Percentiles rank a stretch among this genome's conserved stretches.
Conservation (phyloP, 2,113 vertebrate genomes). For the Nothoprocta pentlandii region DNA sequence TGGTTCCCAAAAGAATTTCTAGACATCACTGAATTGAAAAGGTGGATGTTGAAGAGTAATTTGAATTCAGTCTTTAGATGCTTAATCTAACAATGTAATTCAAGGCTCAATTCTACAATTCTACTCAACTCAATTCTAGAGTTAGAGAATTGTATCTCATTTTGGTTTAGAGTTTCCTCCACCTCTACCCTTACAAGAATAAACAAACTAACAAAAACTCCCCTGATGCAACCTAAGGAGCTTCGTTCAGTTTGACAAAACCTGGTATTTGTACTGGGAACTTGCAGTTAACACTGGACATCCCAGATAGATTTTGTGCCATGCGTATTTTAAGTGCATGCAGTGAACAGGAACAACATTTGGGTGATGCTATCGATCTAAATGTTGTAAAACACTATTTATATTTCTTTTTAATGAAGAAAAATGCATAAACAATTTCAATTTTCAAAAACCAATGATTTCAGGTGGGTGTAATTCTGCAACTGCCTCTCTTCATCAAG, state of each 20-base stretch:
- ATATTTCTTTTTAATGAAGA: not conserved
- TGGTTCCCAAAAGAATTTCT: not conserved
- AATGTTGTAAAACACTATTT: slow-evolving; percentile 32
- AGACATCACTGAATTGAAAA: not conserved
- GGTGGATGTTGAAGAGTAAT: not conserved
- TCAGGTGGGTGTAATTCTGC: slow-evolving; percentile 52
- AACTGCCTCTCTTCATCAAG: slow-evolving; percentile 32
- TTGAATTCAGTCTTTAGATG: not conserved
- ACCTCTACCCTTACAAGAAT: not conserved
- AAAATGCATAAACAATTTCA: slow-evolving; percentile 13
- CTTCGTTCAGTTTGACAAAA: not conserved
- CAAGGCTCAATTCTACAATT: not conserved
- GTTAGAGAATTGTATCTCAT: not conserved
- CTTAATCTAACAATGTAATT: not conserved
- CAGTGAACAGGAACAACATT: not conserved
- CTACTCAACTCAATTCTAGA: too few relatives aligned
- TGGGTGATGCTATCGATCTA: not conserved
- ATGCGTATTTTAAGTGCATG: not conserved
- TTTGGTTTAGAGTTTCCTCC: not conserved
- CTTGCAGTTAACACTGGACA: not conserved
- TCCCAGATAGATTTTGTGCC: not conserved
- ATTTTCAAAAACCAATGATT: slow-evolving; percentile 44
- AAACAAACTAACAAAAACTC: not conserved
- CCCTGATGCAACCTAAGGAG: not conserved
- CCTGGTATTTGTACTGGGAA: not conserved